These are phyloP conservation scores for Okapia johnstoni DNA, from an alignment of 2,113 vertebrate genomes.

Conservation along the genomic window DNA sequence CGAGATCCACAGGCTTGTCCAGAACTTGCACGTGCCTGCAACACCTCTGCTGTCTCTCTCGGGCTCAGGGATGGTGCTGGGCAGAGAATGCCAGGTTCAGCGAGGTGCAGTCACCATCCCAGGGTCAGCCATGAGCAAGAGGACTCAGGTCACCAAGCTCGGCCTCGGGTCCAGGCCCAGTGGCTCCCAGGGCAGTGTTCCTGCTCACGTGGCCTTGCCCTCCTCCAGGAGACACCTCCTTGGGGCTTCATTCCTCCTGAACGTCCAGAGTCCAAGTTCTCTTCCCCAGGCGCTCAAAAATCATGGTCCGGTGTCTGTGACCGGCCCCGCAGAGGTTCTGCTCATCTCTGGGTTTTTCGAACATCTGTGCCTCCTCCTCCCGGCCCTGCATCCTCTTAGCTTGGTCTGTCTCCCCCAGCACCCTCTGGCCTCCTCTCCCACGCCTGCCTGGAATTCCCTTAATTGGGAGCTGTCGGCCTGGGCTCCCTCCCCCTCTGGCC, in stretches of 20 bases:
- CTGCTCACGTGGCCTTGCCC: not conserved
- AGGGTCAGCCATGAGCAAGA: not conserved
- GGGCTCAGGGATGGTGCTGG: not conserved
- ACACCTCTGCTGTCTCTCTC: not conserved
- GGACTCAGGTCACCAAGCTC: not conserved
- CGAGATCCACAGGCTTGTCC: not conserved
- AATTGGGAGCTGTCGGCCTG: not conserved
- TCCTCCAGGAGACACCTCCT: not conserved
- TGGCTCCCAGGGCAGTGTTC: not conserved
- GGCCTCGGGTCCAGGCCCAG: not conserved
- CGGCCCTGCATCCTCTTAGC: not conserved
- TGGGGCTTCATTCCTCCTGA: rapidly evolving
- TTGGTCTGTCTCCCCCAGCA: not conserved
- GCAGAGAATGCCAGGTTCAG: not conserved
- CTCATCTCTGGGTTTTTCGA: not conserved
- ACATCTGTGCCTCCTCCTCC: not conserved
- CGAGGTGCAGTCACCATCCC: no score
- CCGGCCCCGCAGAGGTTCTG: not conserved
- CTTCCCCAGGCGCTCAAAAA: not conserved
- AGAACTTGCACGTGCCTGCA: not conserved
- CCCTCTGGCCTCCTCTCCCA: not conserved
- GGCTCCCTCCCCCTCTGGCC: not conserved
- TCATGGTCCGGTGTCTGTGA: not conserved
- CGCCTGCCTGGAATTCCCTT: not conserved
- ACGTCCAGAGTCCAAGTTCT: not conserved